Percentiles rank a stretch among this genome's conserved stretches.
These are phyloP conservation scores for Threskiornis aethiopicus DNA, from an alignment of 2,797 vertebrate species.

Conservation along the genomic window DNA sequence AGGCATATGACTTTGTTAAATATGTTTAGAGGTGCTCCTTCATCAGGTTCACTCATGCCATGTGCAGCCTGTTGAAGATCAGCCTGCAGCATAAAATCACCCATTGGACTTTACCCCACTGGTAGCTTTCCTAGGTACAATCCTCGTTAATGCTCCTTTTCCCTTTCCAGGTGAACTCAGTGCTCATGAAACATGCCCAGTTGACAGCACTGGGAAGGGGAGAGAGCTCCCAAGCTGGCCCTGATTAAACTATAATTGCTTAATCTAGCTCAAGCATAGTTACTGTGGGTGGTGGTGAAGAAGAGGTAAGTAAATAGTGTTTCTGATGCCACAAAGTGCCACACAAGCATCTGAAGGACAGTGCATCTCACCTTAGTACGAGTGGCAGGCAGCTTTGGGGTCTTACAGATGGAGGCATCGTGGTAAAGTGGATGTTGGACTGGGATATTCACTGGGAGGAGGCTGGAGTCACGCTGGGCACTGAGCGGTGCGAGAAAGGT, in stretches of 20 bases:
- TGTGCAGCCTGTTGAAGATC: neutral
- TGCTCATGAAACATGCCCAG: constrained; percentile 6
- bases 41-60: neutral
- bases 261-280: neutral
- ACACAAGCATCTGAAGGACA: neutral
- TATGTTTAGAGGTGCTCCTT: neutral
- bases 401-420: neutral
- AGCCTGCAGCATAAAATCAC: neutral
- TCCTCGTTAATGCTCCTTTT: neutral
- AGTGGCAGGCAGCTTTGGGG: neutral
- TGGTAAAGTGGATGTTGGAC: neutral
- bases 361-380: neutral
- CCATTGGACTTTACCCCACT: accelerated
- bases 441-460: neutral
- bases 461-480: neutral
- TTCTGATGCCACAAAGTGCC: neutral
- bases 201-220: neutral
- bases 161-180: constrained; percentile 12
- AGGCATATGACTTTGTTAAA: neutral
- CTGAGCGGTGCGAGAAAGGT: neutral
- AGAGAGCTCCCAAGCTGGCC: neutral
- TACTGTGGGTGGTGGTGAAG: neutral
- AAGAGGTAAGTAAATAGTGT: neutral
- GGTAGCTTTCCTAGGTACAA: neutral
- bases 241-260: neutral